Base-by-base conservation (phyloP, 2,113 vertebrate species). In the Platycercus adscitus region DNA sequence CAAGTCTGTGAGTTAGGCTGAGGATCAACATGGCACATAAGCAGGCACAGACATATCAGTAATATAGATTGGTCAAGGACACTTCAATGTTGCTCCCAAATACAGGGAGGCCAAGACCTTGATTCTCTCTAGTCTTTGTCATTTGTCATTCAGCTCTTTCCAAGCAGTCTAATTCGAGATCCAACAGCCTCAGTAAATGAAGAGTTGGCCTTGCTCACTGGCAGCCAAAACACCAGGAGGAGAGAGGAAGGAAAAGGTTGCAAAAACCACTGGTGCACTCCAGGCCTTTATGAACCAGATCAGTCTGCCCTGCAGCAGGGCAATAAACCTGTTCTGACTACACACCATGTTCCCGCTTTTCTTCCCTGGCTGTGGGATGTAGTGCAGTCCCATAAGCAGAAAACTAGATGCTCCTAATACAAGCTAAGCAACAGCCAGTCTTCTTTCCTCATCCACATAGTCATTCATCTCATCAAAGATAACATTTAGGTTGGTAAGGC, bases 321-420 rank as follows among this genome's bases (percentile, higher is more conserved):
- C 7, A 69, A 52, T 29, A 86, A 83, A 20, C 21, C 17, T 64
- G 12, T 17, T 64, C 43, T n/a, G 9, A 28, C 21, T 53, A 16
- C 17, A 80, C 2, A 10, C 3, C 11, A 29, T 7, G 28, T 56
- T 11, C 4, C 4, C 1, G 1, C 12, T 55, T 73, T 65, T 1
- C 20, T 66, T 75, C 10, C 29, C 12, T 3, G 1, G 8, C 43
- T 65, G 13, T 52, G 47, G 39, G 29, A 75, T 7, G 4, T 13
- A 35, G 17, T 26, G 13, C 39, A 44, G 31, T 24, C 17, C 16
- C 21, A 19, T 64, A 83, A 81, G 11, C 6, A 15, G 39, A n/a
- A 77, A 49, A 61, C 1, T 5, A 52, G 28, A 46, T 81, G 9
- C 9, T 46, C 11, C 8, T 70, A 73, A 73, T 4, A 17, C 9